Conservation (phyloP, 2,888 invertebrate genomes). For the Trilocha varians region DNA sequence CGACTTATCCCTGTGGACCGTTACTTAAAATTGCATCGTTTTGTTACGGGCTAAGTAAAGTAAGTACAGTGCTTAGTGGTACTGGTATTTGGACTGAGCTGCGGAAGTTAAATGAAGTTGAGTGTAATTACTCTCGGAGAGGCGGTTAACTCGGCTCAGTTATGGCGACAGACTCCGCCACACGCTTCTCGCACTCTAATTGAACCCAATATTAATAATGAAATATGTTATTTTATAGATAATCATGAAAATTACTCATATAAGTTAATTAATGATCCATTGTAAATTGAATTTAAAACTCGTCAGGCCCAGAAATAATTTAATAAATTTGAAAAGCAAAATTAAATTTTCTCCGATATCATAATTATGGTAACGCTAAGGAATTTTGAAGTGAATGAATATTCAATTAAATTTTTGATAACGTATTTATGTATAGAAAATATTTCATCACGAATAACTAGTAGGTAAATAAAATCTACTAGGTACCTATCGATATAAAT, state of each 20-base stretch:
- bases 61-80: conserved; percentile 61
- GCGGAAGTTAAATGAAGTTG: conserved; percentile 69
- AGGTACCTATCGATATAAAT: too few species aligned
- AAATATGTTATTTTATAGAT: conserved; percentile 18
- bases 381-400: neutral
- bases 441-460: too few species aligned
- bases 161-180: conserved; percentile 49
- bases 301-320: too few species aligned
- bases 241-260: conserved; percentile 9
- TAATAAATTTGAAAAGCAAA: neutral
- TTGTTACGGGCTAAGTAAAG: conserved; percentile 58
- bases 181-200: conserved; percentile 34
- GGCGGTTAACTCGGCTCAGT: conserved; percentile 55
- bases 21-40: conserved; percentile 63
- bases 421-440: too few species aligned
- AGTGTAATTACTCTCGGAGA: conserved; percentile 64
- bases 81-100: conserved; percentile 59
- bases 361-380: neutral
- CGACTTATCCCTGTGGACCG: conserved; percentile 43
- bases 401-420: neutral
- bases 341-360: neutral
- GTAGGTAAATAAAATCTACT: too few species aligned
- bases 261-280: neutral
- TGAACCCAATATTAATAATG: conserved; percentile 39
- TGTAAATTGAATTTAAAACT: neutral